phyloP scores from a whole-genome alignment of 2,888 invertebrate species.

The Chymomyza amoena region DNA sequence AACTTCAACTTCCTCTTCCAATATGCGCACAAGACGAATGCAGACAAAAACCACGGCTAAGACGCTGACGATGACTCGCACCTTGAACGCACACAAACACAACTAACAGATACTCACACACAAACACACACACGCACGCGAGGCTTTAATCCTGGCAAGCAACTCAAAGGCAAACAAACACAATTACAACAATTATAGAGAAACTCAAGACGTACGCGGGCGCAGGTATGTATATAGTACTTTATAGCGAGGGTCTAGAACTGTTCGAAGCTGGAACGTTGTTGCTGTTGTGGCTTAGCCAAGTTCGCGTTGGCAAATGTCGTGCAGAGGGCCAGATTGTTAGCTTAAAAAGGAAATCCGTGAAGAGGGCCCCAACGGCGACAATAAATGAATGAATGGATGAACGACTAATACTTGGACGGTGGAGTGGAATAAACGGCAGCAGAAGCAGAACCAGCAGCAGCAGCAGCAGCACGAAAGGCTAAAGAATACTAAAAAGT shows the following conservation, averaged over 20 bases:
- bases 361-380: constrained; percentile 36
- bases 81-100: constrained; percentile 10
- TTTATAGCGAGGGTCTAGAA: background rate
- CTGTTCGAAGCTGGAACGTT: constrained; percentile 7
- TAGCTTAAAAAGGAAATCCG: constrained; percentile 76
- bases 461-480: constrained; percentile 24
- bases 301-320: constrained; percentile 77
- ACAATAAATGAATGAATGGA: constrained; percentile 1
- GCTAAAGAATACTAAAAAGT: constrained; percentile 31
- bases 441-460: constrained; percentile 27
- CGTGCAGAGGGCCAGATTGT: constrained; percentile 67
- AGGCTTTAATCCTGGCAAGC: constrained; percentile 58
- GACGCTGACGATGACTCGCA: constrained; percentile 37
- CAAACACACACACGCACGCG: constrained; percentile 19
- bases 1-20: constrained; percentile 65
- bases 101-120: background rate
- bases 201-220: background rate
- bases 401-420: constrained; percentile 13
- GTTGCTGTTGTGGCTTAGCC: constrained; percentile 64
- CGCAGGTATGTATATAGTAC: background rate
- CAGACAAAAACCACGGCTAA: constrained; percentile 11
- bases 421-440: background rate
- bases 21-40: constrained; percentile 36
- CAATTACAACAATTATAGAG: background rate
- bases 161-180: background rate